Evolutionary conservation across 2,888 invertebrate genomes (phyloP).

Genomic region (Actias luna): DNA sequence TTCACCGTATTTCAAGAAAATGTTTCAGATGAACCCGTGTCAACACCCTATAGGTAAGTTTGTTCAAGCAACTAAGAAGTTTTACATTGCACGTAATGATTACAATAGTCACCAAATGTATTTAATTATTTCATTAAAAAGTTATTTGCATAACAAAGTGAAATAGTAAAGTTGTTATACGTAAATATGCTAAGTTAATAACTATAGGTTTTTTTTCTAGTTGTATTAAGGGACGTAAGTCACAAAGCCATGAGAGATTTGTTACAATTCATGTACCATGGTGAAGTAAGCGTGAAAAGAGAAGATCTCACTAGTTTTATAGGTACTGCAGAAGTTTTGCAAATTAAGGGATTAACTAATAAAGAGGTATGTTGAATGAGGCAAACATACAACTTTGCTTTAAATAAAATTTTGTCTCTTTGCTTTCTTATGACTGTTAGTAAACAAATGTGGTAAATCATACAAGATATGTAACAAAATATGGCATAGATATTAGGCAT

Average conservation of each 20-base stretch:
- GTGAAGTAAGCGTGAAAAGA: slow-evolving; percentile 87
- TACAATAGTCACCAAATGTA: too few relatives aligned
- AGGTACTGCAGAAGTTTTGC: slow-evolving; percentile 87
- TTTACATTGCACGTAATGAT: not conserved
- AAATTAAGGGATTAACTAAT: slow-evolving; percentile 87
- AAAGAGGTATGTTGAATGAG: slow-evolving; percentile 61
- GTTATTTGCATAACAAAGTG: not conserved
- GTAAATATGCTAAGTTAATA: not conserved
- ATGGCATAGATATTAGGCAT: not conserved
- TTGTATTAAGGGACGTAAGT: slow-evolving; percentile 86
- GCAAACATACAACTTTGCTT: not conserved
- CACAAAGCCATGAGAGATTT: slow-evolving; percentile 87
- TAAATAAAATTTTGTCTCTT: too few relatives aligned
- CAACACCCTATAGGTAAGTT: slow-evolving; percentile 83
- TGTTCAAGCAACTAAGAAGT: not conserved
- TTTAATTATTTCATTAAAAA: too few relatives aligned
- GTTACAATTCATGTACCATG: slow-evolving; percentile 89
- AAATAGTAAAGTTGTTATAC: not conserved
- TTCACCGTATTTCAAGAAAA: slow-evolving; percentile 87
- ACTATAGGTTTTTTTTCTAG: slow-evolving; percentile 56
- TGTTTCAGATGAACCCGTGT: slow-evolving; percentile 85
- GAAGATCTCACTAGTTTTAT: slow-evolving; percentile 88
- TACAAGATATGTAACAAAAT: not conserved
- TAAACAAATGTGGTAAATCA: not conserved
- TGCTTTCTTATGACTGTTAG: too few relatives aligned